Percentiles rank a stretch among this genome's conserved stretches.
These are phyloP conservation scores for Heliothis peltigera DNA, from an alignment of 2,888 invertebrate species.

Conservation along the genomic window DNA sequence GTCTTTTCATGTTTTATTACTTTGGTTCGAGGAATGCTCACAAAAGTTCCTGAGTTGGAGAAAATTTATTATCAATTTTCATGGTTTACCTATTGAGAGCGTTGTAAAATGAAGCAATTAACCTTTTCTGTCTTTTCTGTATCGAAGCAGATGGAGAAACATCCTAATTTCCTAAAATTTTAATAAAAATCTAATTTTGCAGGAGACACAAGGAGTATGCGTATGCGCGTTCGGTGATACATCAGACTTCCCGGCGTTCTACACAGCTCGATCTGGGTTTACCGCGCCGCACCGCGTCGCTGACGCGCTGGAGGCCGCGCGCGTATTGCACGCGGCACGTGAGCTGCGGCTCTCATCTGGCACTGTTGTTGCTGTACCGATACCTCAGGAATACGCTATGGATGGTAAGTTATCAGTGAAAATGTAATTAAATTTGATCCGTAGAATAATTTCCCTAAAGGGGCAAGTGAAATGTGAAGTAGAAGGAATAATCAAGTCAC, in stretches of 20 bases:
- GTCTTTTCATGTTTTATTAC: slow-evolving; percentile 38
- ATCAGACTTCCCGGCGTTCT: slow-evolving; percentile 97
- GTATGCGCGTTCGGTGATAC: slow-evolving; percentile 94
- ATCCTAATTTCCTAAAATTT: not conserved
- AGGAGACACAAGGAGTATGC: slow-evolving; percentile 98
- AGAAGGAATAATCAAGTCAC: too few relatives aligned
- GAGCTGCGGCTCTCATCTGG: slow-evolving; percentile 91
- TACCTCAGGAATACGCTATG: slow-evolving; percentile 93
- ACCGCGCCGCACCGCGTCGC: slow-evolving; percentile 92
- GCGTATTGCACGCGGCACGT: slow-evolving; percentile 90
- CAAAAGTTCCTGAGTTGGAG: not conserved
- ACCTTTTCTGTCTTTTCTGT: not conserved
- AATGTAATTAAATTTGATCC: not conserved
- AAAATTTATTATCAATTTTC: not conserved
- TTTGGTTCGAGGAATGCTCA: slow-evolving; percentile 17
- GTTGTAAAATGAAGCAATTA: not conserved
- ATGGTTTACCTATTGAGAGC: not conserved
- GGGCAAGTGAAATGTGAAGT: too few relatives aligned
- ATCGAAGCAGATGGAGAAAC: not conserved
- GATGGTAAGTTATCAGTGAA: slow-evolving; percentile 79
- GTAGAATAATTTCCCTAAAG: too few relatives aligned
- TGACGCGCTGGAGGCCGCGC: slow-evolving; percentile 92
- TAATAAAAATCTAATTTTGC: slow-evolving; percentile 12
- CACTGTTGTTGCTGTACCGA: slow-evolving; percentile 96
- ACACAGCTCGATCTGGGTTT: slow-evolving; percentile 93